Percentiles rank a stretch among this genome's conserved stretches.
Evolutionary conservation across 2,113 vertebrate species (phyloP).

Genomic region (Oreochromis tanganicae): DNA sequence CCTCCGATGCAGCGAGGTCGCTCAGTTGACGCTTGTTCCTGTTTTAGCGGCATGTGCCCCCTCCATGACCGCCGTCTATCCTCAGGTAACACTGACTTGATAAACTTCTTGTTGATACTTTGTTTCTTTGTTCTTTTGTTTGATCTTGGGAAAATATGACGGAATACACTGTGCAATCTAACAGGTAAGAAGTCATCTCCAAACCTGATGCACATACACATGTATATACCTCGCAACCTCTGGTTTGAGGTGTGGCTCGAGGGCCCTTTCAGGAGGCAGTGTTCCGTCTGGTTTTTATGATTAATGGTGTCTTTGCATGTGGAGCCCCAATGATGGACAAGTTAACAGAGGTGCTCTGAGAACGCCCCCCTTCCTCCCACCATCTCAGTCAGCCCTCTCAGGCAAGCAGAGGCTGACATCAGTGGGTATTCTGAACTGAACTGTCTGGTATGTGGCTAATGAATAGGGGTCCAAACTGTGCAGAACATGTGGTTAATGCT

Average conservation of each 20-base stretch:
- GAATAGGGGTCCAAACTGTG: background rate
- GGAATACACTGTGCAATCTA: background rate
- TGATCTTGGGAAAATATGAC: background rate
- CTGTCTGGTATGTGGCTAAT: constrained; percentile 31
- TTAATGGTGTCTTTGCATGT: constrained; percentile 53
- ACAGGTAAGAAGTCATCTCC: background rate
- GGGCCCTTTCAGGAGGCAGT: background rate
- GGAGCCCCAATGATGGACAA: constrained; percentile 40
- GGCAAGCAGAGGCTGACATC: background rate
- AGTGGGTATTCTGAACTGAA: background rate
- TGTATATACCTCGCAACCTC: background rate
- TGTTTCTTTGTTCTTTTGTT: background rate
- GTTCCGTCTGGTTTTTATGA: constrained; percentile 15
- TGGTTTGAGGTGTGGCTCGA: constrained; percentile 3
- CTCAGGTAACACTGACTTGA: constrained; percentile 55
- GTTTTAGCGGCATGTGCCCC: constrained; percentile 75
- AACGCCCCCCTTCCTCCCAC: background rate
- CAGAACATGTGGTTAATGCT: constrained; percentile 3
- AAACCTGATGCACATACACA: background rate
- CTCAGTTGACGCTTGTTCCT: constrained; percentile 70
- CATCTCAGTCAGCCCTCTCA: background rate
- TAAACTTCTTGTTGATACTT: background rate
- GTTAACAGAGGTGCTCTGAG: constrained; percentile 28
- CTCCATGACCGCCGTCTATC: constrained; percentile 76
- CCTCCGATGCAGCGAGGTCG: constrained; percentile 73